Base-by-base conservation (phyloP, 2,113 vertebrate species). In the Strix aluco region DNA sequence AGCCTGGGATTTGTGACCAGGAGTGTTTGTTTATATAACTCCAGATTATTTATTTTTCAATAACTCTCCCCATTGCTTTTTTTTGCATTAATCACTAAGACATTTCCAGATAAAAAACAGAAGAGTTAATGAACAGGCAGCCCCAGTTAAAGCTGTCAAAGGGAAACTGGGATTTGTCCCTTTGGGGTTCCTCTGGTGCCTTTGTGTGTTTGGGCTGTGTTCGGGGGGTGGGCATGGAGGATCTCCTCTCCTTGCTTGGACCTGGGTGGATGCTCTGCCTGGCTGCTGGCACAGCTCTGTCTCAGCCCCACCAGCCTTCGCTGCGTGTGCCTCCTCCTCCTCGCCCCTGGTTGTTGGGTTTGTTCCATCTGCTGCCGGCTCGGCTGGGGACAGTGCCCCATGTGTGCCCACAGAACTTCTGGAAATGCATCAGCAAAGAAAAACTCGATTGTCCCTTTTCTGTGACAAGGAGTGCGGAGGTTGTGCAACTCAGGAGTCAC, bases 171-270 rank as follows among this genome's bases (percentile, higher is more conserved):
- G n/a, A 49, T 84, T 86, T 59, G n/a, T 44, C 40, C 66, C 14
- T 18, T 29, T 13, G 34, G 52, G 26, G 2, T 77, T 51, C 44
- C 42, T n/a, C 47, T 44, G 69, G 67, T 25, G 47, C 20, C 12
- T 54, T 44, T 6, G 4, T 13, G 30, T 8, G 20, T 29, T 25
- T n/a, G 46, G 25, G 30, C 7, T 57, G 36, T 1, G 40, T 42
- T 42, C 13, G 13, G 40, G 40, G 1, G 20, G 42, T 21, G 10
- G 32, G 25, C 38, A 13, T 6, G 0, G 0, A 17, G 58, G 34
- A n/a, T 25, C 46, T 59, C 7, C 19, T 27, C 42, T 30, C 49
- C 63, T 36, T 40, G 38, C 34, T 34, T n/a, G 34, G 8, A 32
- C 6, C 32, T 2, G 1, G 54, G 5, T 19, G 54, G 55, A 38